phyloP scores from a whole-genome alignment of 2,888 invertebrate species.

The Limnephilus lunatus region DNA sequence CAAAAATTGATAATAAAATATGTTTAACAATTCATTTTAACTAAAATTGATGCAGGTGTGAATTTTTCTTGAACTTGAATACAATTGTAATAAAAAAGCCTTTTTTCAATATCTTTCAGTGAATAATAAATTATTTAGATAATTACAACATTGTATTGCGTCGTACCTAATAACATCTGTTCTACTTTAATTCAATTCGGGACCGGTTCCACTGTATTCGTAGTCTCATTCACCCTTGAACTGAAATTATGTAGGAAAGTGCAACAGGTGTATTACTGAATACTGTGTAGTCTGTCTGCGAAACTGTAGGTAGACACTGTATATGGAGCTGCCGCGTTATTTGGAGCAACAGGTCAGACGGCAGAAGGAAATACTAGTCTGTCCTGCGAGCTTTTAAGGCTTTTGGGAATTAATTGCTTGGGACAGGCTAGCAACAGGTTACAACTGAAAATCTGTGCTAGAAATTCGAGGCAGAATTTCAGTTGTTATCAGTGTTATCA shows the following conservation, averaged over 20 bases:
- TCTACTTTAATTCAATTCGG: neutral
- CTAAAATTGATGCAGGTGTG: neutral
- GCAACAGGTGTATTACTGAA: constrained; percentile 16
- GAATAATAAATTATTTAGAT: too few relatives aligned
- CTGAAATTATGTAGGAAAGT: neutral
- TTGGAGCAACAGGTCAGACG: constrained; percentile 2
- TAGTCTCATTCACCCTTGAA: neutral
- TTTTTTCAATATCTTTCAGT: too few relatives aligned
- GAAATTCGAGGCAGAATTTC: neutral
- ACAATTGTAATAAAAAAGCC: too few relatives aligned
- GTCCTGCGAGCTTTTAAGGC: neutral
- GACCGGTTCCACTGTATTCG: neutral
- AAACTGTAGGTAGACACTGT: neutral
- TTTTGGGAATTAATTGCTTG: neutral
- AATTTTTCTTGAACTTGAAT: neutral
- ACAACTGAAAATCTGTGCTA: neutral
- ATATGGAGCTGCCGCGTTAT: neutral
- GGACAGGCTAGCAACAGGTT: neutral
- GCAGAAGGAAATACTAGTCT: neutral
- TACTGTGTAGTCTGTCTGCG: neutral
- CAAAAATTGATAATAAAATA: too few relatives aligned
- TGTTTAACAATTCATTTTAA: neutral
- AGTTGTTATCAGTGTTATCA: neutral
- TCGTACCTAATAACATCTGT: neutral
- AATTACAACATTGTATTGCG: neutral